Conservation (phyloP, 2,888 invertebrate genomes). For the Fissipunctia ypsillon region DNA sequence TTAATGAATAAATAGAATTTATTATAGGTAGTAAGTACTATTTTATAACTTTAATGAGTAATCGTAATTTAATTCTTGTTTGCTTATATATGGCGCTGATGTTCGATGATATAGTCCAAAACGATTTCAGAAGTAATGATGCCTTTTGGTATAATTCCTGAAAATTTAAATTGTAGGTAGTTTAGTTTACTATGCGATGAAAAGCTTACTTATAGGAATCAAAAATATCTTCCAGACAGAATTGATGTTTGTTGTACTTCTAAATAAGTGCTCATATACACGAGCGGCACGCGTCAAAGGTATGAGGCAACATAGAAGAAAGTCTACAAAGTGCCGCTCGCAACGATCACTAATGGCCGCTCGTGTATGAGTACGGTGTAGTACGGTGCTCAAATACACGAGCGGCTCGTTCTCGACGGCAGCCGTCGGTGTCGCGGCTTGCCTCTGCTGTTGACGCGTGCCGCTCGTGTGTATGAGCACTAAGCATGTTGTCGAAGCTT, state of each 20-base stretch:
- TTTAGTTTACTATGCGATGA: neutral
- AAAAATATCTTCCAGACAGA: neutral
- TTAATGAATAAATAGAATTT: slow-evolving; percentile 14
- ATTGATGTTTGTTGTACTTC: neutral
- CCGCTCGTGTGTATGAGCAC: too few relatives aligned
- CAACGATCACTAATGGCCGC: too few relatives aligned
- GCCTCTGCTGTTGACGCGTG: too few relatives aligned
- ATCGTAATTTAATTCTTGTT: slow-evolving; percentile 18
- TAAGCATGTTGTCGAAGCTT: too few relatives aligned
- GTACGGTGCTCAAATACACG: too few relatives aligned
- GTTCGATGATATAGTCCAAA: slow-evolving; percentile 70
- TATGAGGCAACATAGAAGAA: too few relatives aligned
- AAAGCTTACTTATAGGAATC: neutral
- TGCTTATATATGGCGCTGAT: slow-evolving; percentile 59
- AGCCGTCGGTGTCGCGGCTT: too few relatives aligned
- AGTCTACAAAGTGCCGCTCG: too few relatives aligned
- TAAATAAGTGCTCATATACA: too few relatives aligned
- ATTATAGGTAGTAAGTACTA: slow-evolving; percentile 4
- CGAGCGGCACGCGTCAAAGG: too few relatives aligned
- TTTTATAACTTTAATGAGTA: slow-evolving; percentile 9
- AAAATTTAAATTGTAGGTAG: slow-evolving; percentile 44
- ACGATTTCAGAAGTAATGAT: slow-evolving; percentile 74
- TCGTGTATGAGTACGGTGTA: too few relatives aligned
- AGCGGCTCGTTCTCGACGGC: too few relatives aligned
- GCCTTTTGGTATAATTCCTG: slow-evolving; percentile 75